Percentiles rank a stretch among this genome's conserved stretches.
Evolutionary conservation across 92 coral and sea anemone genomes (phyloP).

Genomic region (Epizoanthus ramosus): DNA sequence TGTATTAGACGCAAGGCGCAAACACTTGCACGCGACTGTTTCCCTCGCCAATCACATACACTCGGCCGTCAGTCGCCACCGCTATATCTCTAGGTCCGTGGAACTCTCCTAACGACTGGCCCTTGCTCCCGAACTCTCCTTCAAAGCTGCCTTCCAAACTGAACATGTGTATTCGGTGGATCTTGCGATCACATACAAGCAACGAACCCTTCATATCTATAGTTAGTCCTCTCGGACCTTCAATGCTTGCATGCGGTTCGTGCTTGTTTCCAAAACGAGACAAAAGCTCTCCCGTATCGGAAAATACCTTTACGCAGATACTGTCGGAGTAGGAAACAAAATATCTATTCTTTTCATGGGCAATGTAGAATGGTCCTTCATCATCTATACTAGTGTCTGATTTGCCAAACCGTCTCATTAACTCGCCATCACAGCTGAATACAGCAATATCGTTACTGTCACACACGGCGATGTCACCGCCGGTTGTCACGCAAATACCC

Average conservation of each 20-base stretch:
- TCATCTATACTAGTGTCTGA: slow-evolving; percentile 1
- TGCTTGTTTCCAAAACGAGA: slow-evolving; percentile 35
- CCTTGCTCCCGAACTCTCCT: slow-evolving; percentile 56
- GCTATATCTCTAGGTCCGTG: slow-evolving; percentile 48
- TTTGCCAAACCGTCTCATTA: slow-evolving; percentile 41
- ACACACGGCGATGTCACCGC: slow-evolving; percentile 61
- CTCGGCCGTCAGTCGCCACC: slow-evolving; percentile 42
- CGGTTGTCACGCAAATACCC: slow-evolving; percentile 55
- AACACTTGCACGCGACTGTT: slow-evolving; percentile 57
- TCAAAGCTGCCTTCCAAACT: slow-evolving; percentile 43
- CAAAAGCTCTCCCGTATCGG: slow-evolving; percentile 34
- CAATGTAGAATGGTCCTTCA: slow-evolving; percentile 52
- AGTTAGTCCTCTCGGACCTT: slow-evolving; percentile 57
- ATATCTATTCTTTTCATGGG: slow-evolving; percentile 49
- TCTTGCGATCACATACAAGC: slow-evolving; percentile 57
- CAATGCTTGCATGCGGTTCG: slow-evolving; percentile 25
- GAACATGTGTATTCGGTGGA: slow-evolving; percentile 53
- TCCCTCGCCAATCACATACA: slow-evolving; percentile 51
- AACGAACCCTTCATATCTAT: slow-evolving; percentile 43
- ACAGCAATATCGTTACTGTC: slow-evolving; percentile 55
- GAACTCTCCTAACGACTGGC: slow-evolving; percentile 46
- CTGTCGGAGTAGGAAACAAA: slow-evolving; percentile 60
- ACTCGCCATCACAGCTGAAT: slow-evolving; percentile 43
- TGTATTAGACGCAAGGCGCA: neutral
- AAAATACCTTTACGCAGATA: slow-evolving; percentile 54